Conservation (phyloP, 2,888 invertebrate species). For the Lagria hirta region DNA sequence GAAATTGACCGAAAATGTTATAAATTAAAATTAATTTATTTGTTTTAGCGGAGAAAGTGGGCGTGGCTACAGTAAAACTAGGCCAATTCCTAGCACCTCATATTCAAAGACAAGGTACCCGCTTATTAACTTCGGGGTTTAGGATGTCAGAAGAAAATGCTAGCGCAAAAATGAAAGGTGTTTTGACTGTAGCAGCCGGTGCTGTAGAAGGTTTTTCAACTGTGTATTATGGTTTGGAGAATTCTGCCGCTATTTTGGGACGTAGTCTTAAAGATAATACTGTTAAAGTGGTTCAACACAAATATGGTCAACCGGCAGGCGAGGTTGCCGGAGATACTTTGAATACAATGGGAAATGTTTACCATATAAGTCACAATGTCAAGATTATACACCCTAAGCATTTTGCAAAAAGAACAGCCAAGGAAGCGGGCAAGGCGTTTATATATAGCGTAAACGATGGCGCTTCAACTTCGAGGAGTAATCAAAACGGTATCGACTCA, state of each 20-base stretch:
- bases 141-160: conserved; percentile 60
- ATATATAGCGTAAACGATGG: too few relatives aligned
- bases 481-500: too few relatives aligned
- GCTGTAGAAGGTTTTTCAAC: conserved; percentile 71
- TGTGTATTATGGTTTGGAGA: conserved; percentile 70
- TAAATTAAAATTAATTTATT: conserved; percentile 5
- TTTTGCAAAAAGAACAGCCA: conserved; percentile 64
- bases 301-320: conserved; percentile 70
- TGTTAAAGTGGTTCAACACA: conserved; percentile 71
- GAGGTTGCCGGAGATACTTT: conserved; percentile 66
- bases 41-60: conserved; percentile 59
- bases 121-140: conserved; percentile 59
- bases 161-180: conserved; percentile 60
- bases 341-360: conserved; percentile 70
- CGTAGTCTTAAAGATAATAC: conserved; percentile 69
- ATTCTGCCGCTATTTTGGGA: conserved; percentile 68
- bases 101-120: conserved; percentile 64
- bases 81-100: conserved; percentile 70
- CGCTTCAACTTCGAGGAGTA: too few relatives aligned
- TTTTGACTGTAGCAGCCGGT: conserved; percentile 69
- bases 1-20: not conserved
- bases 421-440: conserved; percentile 64
- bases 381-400: conserved; percentile 68
- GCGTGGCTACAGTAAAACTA: conserved; percentile 66
- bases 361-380: conserved; percentile 65